phyloP scores from a whole-genome alignment of 2,797 vertebrate genomes.

The Hoplostethus atlanticus region DNA sequence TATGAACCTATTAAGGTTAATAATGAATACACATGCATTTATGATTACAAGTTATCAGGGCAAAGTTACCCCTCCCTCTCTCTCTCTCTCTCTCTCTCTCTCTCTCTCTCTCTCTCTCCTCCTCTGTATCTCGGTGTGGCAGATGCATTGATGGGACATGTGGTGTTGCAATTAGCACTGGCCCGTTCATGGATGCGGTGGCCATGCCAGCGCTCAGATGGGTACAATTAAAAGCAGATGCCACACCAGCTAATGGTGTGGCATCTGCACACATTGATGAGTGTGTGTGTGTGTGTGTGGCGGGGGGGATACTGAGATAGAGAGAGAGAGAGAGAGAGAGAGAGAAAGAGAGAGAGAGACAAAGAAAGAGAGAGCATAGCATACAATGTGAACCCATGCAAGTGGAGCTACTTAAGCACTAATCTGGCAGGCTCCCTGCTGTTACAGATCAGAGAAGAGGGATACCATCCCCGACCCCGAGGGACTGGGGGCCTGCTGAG shows the following conservation, averaged over 20 bases:
- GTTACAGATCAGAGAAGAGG: slow-evolving; percentile 65
- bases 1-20: slow-evolving; percentile 45
- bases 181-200: slow-evolving; percentile 49
- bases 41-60: slow-evolving; percentile 40
- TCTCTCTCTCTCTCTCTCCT: slow-evolving; percentile 13
- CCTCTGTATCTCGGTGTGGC: slow-evolving; percentile 23
- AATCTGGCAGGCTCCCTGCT: slow-evolving; percentile 59
- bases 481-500: slow-evolving; percentile 40
- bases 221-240: slow-evolving; percentile 78
- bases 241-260: slow-evolving; percentile 56
- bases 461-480: slow-evolving; percentile 45
- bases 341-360: slow-evolving; percentile 8
- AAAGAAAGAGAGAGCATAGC: too few relatives aligned
- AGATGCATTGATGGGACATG: slow-evolving; percentile 39
- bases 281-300: slow-evolving; percentile 30
- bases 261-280: too few relatives aligned
- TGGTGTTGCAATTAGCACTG: slow-evolving; percentile 62
- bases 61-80: slow-evolving; percentile 28
- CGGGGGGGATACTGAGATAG: slow-evolving; percentile 24
- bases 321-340: slow-evolving; percentile 1
- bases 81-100: slow-evolving; percentile 2
- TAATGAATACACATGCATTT: slow-evolving; percentile 49
- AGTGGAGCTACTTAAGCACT: slow-evolving; percentile 53
- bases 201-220: slow-evolving; percentile 64
- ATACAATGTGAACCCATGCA: slow-evolving; percentile 42